These are phyloP conservation scores for Prionailurus viverrinus DNA, from an alignment of 2,113 vertebrate species.

Conservation along the genomic window DNA sequence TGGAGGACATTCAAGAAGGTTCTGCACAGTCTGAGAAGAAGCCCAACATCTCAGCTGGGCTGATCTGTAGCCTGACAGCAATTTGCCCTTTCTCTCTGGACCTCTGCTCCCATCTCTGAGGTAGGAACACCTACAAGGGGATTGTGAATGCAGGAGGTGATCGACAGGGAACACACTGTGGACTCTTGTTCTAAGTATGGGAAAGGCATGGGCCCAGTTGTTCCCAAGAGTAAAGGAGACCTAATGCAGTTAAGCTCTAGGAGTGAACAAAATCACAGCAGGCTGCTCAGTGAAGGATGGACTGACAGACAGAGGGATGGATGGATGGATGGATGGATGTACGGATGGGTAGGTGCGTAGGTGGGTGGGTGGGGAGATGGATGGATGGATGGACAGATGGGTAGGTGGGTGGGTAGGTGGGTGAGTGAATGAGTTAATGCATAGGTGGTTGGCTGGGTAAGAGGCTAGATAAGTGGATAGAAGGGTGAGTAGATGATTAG, in stretches of 20 bases:
- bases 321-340: too few relatives aligned
- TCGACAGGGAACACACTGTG: not conserved
- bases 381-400: rapidly evolving
- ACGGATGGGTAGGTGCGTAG: too few relatives aligned
- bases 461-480: not conserved
- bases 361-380: rapidly evolving
- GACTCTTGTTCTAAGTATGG: not conserved
- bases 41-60: not conserved
- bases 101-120: not conserved
- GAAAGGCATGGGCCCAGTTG: not conserved
- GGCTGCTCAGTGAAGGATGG: not conserved
- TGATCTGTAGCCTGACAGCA: not conserved
- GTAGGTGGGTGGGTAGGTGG: too few relatives aligned
- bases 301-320: not conserved
- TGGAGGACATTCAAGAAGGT: not conserved
- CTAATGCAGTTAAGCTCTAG: not conserved
- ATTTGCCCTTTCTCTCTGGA: not conserved
- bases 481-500: not conserved
- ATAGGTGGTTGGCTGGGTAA: not conserved
- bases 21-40: not conserved
- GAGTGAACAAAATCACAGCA: not conserved
- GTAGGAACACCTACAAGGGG: not conserved
- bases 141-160: not conserved
- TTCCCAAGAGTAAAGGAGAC: not conserved
- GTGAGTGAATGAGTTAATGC: too few relatives aligned